Percentiles rank a stretch among this genome's conserved stretches.
Evolutionary conservation across 2,113 vertebrate genomes (phyloP).

Genomic region (Dipodomys stephensi): DNA sequence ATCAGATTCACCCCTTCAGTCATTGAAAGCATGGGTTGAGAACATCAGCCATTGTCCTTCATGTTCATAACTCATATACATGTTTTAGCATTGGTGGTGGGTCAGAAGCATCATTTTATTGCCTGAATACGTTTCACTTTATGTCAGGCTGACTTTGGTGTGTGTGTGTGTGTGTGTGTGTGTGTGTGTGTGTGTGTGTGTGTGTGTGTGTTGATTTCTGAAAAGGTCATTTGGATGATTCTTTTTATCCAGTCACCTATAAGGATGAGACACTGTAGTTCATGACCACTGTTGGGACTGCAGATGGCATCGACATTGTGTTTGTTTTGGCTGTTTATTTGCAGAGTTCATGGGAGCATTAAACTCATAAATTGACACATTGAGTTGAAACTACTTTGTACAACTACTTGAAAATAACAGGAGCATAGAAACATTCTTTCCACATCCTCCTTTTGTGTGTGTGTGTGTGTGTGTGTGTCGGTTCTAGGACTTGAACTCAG

Average conservation of each 20-base stretch:
- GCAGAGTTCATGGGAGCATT: neutral
- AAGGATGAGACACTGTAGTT: neutral
- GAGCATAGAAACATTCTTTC: too few species aligned
- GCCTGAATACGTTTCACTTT: neutral
- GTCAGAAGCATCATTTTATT: neutral
- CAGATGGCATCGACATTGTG: neutral
- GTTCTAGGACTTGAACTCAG: too few species aligned
- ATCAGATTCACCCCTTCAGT: neutral
- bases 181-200: too few species aligned
- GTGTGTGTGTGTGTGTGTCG: too few species aligned
- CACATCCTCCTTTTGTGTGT: too few species aligned
- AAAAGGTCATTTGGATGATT: conserved; percentile 27
- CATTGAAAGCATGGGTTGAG: neutral
- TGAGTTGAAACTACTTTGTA: too few species aligned
- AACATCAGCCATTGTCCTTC: neutral
- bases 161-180: too few species aligned
- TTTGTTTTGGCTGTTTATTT: conserved; percentile 47
- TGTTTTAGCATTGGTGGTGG: neutral
- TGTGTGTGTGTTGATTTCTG: neutral
- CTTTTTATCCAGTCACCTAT: neutral
- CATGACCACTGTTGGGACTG: conserved; percentile 17
- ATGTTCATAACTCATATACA: neutral
- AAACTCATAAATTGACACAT: too few species aligned
- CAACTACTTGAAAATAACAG: too few species aligned
- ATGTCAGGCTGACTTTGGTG: neutral